phyloP scores from a whole-genome alignment of 2,797 vertebrate genomes.

The Austrolebias charrua region DNA sequence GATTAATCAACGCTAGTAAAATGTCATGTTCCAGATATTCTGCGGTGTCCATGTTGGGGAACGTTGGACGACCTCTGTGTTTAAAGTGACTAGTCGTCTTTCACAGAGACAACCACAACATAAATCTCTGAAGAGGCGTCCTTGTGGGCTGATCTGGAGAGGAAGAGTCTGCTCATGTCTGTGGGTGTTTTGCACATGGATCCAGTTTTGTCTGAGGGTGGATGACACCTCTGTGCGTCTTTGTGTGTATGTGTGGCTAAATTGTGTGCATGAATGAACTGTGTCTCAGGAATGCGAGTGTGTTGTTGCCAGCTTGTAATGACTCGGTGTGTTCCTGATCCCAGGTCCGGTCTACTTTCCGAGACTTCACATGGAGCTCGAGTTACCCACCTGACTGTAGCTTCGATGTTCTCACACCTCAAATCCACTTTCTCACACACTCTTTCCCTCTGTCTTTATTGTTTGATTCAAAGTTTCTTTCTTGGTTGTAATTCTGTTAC shows the following conservation, averaged over 20 bases:
- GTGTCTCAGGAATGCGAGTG: slow-evolving; percentile 41
- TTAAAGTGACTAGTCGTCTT: no score
- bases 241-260: not conserved
- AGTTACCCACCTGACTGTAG: slow-evolving; percentile 59
- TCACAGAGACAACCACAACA: no score
- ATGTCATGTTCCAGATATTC: not conserved
- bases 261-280: slow-evolving; percentile 7
- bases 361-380: slow-evolving; percentile 70
- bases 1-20: not conserved
- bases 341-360: slow-evolving; percentile 52
- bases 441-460: slow-evolving; percentile 1
- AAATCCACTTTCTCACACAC: slow-evolving; percentile 13
- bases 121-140: slow-evolving; percentile 28
- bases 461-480: slow-evolving; percentile 8
- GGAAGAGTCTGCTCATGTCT: slow-evolving; percentile 4
- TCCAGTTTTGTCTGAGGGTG: slow-evolving; percentile 22
- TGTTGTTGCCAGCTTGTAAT: slow-evolving; percentile 40
- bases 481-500: not conserved
- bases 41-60: not conserved
- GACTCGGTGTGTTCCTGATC: slow-evolving; percentile 55
- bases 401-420: slow-evolving; percentile 53
- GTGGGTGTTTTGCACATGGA: slow-evolving; percentile 26
- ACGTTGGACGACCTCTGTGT: not conserved
- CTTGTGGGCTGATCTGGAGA: not conserved
- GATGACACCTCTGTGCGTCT: slow-evolving; percentile 2